Conservation (phyloP, 2,797 vertebrate species). For the Enteromius afrohamiltoni region DNA sequence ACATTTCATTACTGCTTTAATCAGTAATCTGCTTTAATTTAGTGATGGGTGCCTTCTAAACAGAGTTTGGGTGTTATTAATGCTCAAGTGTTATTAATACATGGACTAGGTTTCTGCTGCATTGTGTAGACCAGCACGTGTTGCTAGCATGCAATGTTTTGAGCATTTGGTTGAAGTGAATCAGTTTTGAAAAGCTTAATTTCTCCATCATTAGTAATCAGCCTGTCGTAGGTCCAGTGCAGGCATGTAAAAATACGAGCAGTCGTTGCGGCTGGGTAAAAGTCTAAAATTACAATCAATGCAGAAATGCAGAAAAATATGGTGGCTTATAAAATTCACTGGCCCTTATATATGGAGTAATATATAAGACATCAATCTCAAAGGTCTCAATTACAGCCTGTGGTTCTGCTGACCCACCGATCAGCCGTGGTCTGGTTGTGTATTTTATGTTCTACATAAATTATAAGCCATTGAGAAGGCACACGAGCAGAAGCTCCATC, state of each 20-base stretch:
- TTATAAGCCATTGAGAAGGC: constrained; percentile 55
- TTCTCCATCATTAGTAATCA: not conserved
- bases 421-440: constrained; percentile 56
- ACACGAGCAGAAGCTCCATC: constrained; percentile 53
- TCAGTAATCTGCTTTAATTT: too few species aligned
- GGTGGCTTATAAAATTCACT: not conserved
- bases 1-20: too few species aligned
- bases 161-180: not conserved
- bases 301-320: constrained; percentile 21
- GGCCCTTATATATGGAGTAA: not conserved
- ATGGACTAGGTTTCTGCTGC: not conserved
- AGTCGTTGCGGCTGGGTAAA: constrained; percentile 32
- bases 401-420: constrained; percentile 42
- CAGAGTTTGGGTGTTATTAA: too few species aligned
- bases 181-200: not conserved
- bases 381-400: constrained; percentile 57
- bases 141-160: not conserved
- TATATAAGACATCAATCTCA: constrained; percentile 36
- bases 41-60: too few species aligned
- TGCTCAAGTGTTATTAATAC: not conserved
- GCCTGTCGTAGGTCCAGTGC: not conserved
- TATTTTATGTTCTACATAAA: constrained; percentile 59
- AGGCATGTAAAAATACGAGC: constrained; percentile 16
- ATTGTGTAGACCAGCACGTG: not conserved
- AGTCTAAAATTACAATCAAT: constrained; percentile 50